A percentile compares a stretch with the other conserved stretches of the same genome.
These are phyloP conservation scores for Taeniopygia guttata DNA, from an alignment of 2,797 vertebrate species.

Conservation along the genomic window DNA sequence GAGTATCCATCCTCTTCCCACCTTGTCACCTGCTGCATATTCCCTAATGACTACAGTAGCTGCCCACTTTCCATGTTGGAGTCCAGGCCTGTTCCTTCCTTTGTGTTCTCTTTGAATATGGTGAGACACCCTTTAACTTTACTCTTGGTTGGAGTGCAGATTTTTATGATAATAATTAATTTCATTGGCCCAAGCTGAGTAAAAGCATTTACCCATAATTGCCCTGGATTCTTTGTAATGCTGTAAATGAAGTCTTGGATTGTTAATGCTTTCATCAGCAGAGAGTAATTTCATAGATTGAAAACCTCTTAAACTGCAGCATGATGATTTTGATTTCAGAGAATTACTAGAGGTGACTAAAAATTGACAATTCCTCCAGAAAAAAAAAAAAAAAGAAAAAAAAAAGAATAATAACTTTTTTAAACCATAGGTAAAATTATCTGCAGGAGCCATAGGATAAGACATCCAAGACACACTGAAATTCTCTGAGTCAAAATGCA, in stretches of 20 bases:
- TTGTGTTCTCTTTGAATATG: neutral
- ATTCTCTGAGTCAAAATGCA: neutral
- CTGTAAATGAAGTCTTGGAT: neutral
- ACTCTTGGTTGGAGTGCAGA: neutral
- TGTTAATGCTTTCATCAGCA: slow-evolving; percentile 27
- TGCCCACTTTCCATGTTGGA: neutral
- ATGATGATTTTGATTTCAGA: neutral
- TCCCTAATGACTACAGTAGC: neutral
- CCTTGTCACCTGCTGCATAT: neutral
- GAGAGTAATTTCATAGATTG: neutral
- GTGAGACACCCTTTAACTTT: neutral
- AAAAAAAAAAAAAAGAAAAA: neutral
- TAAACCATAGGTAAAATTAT: neutral
- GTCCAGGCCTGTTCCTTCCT: neutral
- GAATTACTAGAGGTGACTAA: neutral
- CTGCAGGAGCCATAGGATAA: neutral
- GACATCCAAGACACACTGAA: neutral
- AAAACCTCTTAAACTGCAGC: slow-evolving; percentile 8
- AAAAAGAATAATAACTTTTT: neutral
- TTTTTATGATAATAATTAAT: neutral
- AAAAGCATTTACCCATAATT: neutral
- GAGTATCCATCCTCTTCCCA: neutral
- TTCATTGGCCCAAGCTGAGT: neutral
- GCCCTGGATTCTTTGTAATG: slow-evolving; percentile 27
- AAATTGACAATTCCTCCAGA: neutral